These are phyloP conservation scores for Agriotes lineatus DNA, from an alignment of 2,888 invertebrate species.

Conservation along the genomic window DNA sequence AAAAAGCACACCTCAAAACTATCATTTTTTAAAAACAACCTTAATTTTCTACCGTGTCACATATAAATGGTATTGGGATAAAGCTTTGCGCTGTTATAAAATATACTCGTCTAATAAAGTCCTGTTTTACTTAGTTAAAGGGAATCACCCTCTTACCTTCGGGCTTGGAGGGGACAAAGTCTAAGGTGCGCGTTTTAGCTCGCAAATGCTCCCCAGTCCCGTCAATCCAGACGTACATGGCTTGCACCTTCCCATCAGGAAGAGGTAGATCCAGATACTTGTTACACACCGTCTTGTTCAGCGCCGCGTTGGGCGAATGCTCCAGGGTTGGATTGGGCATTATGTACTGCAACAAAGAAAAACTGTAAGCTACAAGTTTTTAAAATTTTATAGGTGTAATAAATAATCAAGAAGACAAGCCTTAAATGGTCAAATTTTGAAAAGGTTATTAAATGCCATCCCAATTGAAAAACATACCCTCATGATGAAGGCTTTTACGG, in stretches of 20 bases:
- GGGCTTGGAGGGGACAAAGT: conserved; percentile 82
- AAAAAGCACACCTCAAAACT: no score
- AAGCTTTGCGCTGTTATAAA: no score
- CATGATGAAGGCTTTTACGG: background rate
- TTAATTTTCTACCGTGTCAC: no score
- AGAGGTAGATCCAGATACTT: conserved; percentile 84
- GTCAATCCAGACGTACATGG: conserved; percentile 95
- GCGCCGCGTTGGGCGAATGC: conserved; percentile 85
- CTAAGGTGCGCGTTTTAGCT: conserved; percentile 89
- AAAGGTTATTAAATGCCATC: no score
- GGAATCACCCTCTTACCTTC: conserved; percentile 80
- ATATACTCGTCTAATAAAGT: no score
- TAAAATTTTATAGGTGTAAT: no score
- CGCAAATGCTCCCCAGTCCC: conserved; percentile 90
- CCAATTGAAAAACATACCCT: conserved; percentile 1
- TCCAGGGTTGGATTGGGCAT: conserved; percentile 70
- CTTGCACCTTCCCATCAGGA: conserved; percentile 82
- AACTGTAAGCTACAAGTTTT: background rate
- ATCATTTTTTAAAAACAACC: no score
- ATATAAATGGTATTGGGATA: no score
- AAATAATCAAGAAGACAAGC: no score
- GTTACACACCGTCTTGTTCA: conserved; percentile 80
- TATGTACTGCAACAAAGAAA: conserved; percentile 42
- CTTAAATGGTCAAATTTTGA: no score
- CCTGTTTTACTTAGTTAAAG: no score